Evolutionary conservation across 2,113 vertebrate genomes (phyloP), one percentile per base, ranked within the genome.

Genomic region (Gnathonemus echidnorhynchus): DNA sequence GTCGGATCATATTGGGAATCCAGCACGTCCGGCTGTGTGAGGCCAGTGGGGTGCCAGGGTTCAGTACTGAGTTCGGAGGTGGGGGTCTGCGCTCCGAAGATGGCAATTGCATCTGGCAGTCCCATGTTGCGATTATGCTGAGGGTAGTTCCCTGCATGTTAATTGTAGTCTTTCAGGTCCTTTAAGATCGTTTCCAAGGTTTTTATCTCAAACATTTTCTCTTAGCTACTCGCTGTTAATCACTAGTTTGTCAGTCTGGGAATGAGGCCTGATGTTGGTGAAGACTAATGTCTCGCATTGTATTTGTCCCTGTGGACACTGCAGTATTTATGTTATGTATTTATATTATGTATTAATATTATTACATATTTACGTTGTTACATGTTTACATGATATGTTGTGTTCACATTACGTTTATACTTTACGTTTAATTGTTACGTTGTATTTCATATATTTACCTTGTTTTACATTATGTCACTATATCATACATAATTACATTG

Each of bases 81-180:
- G 4, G 31, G 21, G 80, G 48, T 80, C 70, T 86, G 90, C 2
- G 88, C 92, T 92, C 42, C 89, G 24, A 8, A 93, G 95, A 95
- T 17, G 39, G 83, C 94, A 95, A 95, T 96, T 94, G 94, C 93
- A 92, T 94, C 90, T 97, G 96, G 96, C 96, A 96, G 95, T 93
- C 91, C 94, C 94, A 94, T 95, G 96, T 94, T 95, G 94, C 89
- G 53, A 95, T 97, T 96, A 96, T 96, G 97, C 94, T 94, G 91
- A 93, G 90, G 94, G 94, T 97, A 95, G 94, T 90, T 94, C 70
- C 21, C 93, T 91, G 21, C 94, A 94, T 92, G 93, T 89, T 94
- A 95, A 94, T 90, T 92, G 80, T 91, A 95, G 94, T 94, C 88
- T 93, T 93, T 94, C 94, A 31, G 62, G 92, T 91, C 89, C 94